Evolutionary conservation across 1,140 invertebrate species (phyloP).

Genomic region (Mercenaria mercenaria): DNA sequence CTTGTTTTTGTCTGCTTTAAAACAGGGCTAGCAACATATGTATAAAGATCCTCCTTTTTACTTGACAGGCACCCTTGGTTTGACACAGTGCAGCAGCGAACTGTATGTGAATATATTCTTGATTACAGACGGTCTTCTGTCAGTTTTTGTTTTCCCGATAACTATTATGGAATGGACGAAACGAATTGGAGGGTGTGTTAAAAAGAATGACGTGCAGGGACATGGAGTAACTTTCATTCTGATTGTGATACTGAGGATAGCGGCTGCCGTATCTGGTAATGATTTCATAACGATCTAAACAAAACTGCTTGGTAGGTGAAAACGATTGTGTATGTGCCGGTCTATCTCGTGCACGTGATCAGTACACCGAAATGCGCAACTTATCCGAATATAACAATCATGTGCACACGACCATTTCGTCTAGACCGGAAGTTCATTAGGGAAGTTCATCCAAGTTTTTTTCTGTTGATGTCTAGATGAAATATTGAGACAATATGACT

Average conservation of each 20-base stretch:
- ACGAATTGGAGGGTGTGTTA: constrained; percentile 46
- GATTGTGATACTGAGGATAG: background rate
- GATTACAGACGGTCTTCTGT: constrained; percentile 45
- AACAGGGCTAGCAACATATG: too few relatives aligned
- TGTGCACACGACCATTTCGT: too few relatives aligned
- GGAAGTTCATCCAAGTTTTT: too few relatives aligned
- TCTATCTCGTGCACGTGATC: too few relatives aligned
- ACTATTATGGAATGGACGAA: constrained; percentile 61
- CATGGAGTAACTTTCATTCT: background rate
- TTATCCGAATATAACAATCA: too few relatives aligned
- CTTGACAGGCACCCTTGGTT: constrained; percentile 1
- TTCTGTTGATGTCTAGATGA: too few relatives aligned
- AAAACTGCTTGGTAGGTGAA: background rate
- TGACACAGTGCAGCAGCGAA: constrained; percentile 21
- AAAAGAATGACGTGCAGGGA: background rate
- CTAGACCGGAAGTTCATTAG: too few relatives aligned
- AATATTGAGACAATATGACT: too few relatives aligned
- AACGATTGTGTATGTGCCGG: too few relatives aligned
- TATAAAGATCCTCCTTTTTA: too few relatives aligned
- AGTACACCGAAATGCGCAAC: too few relatives aligned
- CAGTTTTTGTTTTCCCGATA: constrained; percentile 64
- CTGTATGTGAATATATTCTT: constrained; percentile 20
- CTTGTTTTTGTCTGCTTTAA: too few relatives aligned
- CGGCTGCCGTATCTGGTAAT: constrained; percentile 7
- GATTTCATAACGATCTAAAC: background rate